These are phyloP conservation scores for Muntiacus reevesi DNA, from an alignment of 2,113 vertebrate genomes.

Conservation along the genomic window DNA sequence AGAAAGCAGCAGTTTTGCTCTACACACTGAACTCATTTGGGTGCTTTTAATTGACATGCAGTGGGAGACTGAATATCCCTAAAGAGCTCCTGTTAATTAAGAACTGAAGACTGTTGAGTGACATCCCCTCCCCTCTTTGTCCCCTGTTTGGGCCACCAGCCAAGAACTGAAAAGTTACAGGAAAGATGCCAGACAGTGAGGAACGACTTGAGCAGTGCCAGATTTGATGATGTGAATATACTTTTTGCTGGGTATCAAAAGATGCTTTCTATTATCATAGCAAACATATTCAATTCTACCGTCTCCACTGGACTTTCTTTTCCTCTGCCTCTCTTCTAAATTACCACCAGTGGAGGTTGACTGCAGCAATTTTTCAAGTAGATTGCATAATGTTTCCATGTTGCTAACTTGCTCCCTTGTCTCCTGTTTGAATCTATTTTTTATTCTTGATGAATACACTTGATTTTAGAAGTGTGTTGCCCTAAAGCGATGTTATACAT, in stretches of 20 bases:
- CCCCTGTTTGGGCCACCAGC: neutral
- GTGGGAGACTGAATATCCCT: neutral
- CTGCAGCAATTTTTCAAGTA: slow-evolving; percentile 27
- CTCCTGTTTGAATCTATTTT: slow-evolving; percentile 49
- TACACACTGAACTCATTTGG: neutral
- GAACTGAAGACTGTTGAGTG: neutral
- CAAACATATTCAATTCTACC: neutral
- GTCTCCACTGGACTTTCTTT: neutral
- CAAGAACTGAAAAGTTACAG: neutral
- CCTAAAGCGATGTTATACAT: slow-evolving; percentile 14
- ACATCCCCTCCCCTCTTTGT: neutral
- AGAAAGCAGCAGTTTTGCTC: neutral
- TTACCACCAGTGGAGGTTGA: neutral
- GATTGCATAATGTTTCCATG: slow-evolving; percentile 43
- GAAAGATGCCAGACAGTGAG: neutral
- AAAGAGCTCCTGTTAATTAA: slow-evolving; percentile 23
- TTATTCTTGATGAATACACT: slow-evolving; percentile 53
- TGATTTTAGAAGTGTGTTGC: slow-evolving; percentile 41
- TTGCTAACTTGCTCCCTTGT: slow-evolving; percentile 35
- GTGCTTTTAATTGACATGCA: neutral
- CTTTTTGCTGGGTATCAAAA: neutral
- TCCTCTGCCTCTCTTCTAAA: slow-evolving; percentile 26
- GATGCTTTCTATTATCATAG: neutral
- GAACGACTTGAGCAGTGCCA: neutral
- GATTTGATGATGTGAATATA: neutral